Evolutionary conservation across 2,888 invertebrate species (phyloP), one percentile per base, ranked within the genome.

Genomic region (Neoascia interrupta): DNA sequence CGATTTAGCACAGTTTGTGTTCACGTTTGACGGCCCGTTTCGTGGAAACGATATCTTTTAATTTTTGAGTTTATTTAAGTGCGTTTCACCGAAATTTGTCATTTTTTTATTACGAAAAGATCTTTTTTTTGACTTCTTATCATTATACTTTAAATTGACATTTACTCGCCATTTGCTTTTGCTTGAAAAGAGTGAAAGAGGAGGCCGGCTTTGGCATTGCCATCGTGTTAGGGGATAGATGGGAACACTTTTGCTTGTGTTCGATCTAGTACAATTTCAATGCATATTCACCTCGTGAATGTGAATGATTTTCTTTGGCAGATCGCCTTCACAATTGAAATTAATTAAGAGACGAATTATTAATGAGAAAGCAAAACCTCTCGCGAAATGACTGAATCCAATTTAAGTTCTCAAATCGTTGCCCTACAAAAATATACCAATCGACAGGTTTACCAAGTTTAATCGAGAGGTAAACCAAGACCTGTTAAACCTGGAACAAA

Each of bases 101-200:
- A 73, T 79, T 73, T 73, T n/a, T n/a, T 79, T 68, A 73, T 63
- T 79, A 73, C 66, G 66, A 66, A 79, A 79, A 73, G 54, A 72
- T 76, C n/a, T n/a, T n/a, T n/a, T n/a, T 56, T 79, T 79, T 68
- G 49, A 73, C 79, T 79, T 79, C 60, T 73, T 79, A 79, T 79
- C 79, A 72, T 76, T 76, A 69, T 54, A 72, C 76, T 76, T 76
- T 73, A 51, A 73, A 68, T 79, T 79, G 79, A 79, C 79, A 79
- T 72, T 79, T 79, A 73, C 49, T 72, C 79, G 79, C 79, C 79
- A 79, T 79, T 79, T 79, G 49, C 61, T 68, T 79, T 79, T 56
- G 34, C 8, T 36, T 60, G 26, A 56, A 31, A 18, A 13, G 36
- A 31, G 21, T 41, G 36, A 73, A 60, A 61, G 34, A 79, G 73